A percentile compares a stretch with the other conserved stretches of the same genome.
phyloP scores from a whole-genome alignment of 1,140 invertebrate species.

The Chlorops oryzae region DNA sequence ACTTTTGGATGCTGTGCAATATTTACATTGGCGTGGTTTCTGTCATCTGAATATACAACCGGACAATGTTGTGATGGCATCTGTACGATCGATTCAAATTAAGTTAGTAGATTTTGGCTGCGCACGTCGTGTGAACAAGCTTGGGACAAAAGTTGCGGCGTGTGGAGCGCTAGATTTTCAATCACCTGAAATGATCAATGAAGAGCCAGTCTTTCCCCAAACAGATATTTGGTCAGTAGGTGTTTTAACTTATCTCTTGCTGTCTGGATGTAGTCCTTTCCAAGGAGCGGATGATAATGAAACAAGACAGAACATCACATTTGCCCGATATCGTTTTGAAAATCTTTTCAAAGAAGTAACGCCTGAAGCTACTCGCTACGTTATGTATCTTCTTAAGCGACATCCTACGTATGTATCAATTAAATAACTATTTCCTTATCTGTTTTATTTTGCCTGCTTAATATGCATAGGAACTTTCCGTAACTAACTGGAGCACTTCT shows the following conservation, averaged over 20 bases:
- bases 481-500: too few species aligned
- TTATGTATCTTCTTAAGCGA: conserved; percentile 92
- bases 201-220: conserved; percentile 77
- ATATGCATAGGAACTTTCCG: too few species aligned
- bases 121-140: conserved; percentile 70
- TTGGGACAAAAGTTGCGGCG: conserved; percentile 65
- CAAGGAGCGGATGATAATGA: conserved; percentile 72
- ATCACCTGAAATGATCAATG: conserved; percentile 89
- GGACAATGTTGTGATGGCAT: conserved; percentile 93
- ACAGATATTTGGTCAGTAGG: conserved; percentile 96
- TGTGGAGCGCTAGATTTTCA: conserved; percentile 51
- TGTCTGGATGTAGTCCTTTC: conserved; percentile 93
- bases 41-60: conserved; percentile 92
- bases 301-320: conserved; percentile 85
- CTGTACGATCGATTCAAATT: conserved; percentile 74
- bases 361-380: conserved; percentile 88
- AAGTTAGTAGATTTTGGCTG: conserved; percentile 90
- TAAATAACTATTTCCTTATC: background rate
- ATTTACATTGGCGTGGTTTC: conserved; percentile 87
- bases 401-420: conserved; percentile 77
- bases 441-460: background rate
- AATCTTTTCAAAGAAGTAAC: conserved; percentile 90
- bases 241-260: conserved; percentile 84
- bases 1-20: conserved; percentile 81
- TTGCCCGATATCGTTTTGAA: conserved; percentile 90